Conservation (phyloP, 1,140 invertebrate species). For the Argopecten irradians region DNA sequence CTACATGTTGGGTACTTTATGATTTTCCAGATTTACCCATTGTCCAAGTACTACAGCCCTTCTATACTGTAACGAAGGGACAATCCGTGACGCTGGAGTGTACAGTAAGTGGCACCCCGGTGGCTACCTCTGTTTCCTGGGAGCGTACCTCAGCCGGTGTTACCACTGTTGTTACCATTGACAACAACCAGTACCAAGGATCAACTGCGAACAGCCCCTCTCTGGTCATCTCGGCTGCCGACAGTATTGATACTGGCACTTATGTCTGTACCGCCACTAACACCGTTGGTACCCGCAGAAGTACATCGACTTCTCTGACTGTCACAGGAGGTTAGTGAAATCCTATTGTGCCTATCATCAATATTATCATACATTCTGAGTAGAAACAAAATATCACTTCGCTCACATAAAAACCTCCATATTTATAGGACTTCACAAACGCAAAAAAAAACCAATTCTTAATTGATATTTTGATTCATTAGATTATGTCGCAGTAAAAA, state of each 20-base stretch:
- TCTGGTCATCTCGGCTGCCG: slow-evolving; percentile 12
- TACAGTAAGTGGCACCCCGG: slow-evolving; percentile 26
- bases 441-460: too few species aligned
- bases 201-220: slow-evolving; percentile 29
- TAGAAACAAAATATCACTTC: too few species aligned
- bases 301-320: background rate
- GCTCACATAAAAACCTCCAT: too few species aligned
- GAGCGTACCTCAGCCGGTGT: slow-evolving; percentile 4
- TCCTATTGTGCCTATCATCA: too few species aligned
- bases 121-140: slow-evolving; percentile 32
- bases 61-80: slow-evolving; percentile 13
- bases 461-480: too few species aligned
- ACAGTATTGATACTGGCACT: background rate
- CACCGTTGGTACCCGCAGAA: slow-evolving; percentile 21
- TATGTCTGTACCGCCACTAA: slow-evolving; percentile 35
- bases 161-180: background rate
- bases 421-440: too few species aligned
- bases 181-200: slow-evolving; percentile 21
- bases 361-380: too few species aligned
- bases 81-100: slow-evolving; percentile 27
- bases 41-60: slow-evolving; percentile 1
- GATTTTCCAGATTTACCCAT: slow-evolving; percentile 21
- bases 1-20: too few species aligned
- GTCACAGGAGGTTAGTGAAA: background rate
- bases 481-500: too few species aligned